Evolutionary conservation across 2,888 invertebrate species (phyloP).

Genomic region (Crossocerus cetratus): DNA sequence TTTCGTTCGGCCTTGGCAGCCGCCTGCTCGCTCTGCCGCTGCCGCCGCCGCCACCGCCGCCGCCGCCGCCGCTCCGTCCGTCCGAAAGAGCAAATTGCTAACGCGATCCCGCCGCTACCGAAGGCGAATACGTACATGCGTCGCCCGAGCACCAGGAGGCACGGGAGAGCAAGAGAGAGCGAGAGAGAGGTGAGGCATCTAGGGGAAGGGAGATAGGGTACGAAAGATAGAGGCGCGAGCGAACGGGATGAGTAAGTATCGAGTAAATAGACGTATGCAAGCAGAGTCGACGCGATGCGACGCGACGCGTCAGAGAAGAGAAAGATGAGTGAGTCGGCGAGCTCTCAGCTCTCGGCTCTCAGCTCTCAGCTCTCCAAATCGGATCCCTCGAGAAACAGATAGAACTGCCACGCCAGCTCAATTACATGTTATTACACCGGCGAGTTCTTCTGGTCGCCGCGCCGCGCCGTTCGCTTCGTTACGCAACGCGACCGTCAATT

Average conservation of each 20-base stretch:
- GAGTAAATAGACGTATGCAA: slow-evolving; percentile 50
- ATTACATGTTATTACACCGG: not conserved
- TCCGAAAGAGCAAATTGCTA: slow-evolving; percentile 52
- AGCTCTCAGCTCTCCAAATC: too few species aligned
- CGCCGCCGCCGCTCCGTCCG: slow-evolving; percentile 12
- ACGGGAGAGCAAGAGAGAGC: not conserved
- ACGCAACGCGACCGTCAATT: not conserved
- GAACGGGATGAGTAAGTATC: slow-evolving; percentile 41
- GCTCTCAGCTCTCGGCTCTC: not conserved
- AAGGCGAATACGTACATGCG: slow-evolving; percentile 14
- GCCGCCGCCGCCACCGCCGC: slow-evolving; percentile 17
- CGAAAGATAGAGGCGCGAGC: not conserved
- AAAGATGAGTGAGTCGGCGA: not conserved
- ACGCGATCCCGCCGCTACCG: slow-evolving; percentile 48
- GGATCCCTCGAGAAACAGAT: not conserved
- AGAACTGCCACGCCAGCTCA: not conserved
- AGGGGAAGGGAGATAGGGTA: slow-evolving; percentile 26
- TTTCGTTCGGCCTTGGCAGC: slow-evolving; percentile 59
- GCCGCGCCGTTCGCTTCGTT: not conserved
- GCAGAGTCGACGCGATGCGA: slow-evolving; percentile 30
- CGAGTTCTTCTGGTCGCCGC: not conserved
- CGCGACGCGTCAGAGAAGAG: slow-evolving; percentile 32
- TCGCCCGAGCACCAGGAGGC: not conserved
- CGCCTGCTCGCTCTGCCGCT: slow-evolving; percentile 40
- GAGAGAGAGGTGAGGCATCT: slow-evolving; percentile 1